Conservation (phyloP, 2,113 vertebrate species). For the Patagioenas fasciata region DNA sequence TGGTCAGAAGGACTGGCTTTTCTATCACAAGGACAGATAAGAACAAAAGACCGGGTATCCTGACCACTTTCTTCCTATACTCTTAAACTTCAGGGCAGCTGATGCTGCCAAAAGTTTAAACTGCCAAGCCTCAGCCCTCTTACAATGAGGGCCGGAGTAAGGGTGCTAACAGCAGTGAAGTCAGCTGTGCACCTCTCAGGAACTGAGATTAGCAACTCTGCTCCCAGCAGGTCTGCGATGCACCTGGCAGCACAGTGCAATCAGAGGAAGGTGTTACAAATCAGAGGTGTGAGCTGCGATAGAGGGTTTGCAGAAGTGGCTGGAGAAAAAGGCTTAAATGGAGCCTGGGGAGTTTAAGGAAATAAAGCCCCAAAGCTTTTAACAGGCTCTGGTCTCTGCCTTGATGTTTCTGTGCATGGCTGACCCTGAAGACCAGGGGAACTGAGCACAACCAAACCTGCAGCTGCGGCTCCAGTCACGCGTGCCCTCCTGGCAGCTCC, state of each 20-base stretch:
- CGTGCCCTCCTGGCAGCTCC: background rate
- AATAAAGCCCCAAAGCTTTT: background rate
- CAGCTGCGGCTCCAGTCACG: background rate
- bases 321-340: background rate
- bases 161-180: background rate
- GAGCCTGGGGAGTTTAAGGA: background rate
- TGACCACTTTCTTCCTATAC: background rate
- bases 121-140: background rate
- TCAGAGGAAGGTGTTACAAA: background rate
- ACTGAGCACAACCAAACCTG: slow-evolving; percentile 31
- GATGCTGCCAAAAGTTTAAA: background rate
- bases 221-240: background rate
- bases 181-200: background rate
- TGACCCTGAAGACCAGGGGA: background rate
- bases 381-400: background rate
- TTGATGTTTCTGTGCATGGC: background rate
- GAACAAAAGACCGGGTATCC: background rate
- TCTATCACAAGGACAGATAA: background rate
- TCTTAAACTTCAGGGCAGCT: background rate
- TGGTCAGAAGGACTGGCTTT: background rate
- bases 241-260: background rate
- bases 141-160: background rate
- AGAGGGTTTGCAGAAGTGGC: background rate
- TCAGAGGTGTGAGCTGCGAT: background rate
- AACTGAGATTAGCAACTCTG: background rate